Conservation (phyloP, 2,113 vertebrate species). For the Physeter macrocephalus region DNA sequence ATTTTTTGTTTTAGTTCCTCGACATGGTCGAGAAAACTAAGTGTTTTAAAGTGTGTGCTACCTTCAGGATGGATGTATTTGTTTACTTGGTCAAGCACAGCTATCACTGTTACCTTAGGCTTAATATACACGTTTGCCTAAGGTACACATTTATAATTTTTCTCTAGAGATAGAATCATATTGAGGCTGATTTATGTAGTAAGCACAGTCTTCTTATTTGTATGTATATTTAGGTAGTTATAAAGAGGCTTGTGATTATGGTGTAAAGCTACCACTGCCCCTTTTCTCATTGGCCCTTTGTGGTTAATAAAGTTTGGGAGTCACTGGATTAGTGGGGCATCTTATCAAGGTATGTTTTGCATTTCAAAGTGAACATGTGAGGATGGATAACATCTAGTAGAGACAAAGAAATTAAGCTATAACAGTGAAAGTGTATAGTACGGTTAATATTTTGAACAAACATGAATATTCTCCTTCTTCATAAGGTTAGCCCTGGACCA, state of each 20-base stretch:
- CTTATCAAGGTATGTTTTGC: not conserved
- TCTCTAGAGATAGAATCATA: not conserved
- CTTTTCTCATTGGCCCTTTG: not conserved
- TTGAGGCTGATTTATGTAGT: not conserved
- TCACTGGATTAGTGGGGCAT: not conserved
- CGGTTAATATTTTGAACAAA: not conserved
- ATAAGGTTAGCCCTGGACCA: not conserved
- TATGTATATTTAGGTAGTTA: not conserved
- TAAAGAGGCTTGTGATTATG: not conserved
- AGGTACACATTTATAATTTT: not conserved
- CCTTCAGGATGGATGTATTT: not conserved
- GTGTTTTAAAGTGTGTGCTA: not conserved
- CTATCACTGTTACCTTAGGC: not conserved
- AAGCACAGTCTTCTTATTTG: not conserved
- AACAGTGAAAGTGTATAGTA: not conserved
- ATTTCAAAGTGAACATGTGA: not conserved
- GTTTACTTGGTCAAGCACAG: not conserved
- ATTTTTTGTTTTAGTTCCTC: not conserved
- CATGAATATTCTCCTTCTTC: not conserved
- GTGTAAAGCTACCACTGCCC: not conserved
- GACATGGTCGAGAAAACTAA: not conserved
- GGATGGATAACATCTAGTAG: not conserved
- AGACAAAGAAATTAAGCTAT: not conserved
- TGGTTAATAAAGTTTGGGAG: not conserved
- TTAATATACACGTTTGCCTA: not conserved